Evolutionary conservation across 1,140 invertebrate species (phyloP).

Genomic region (Oryctes rhinoceros): DNA sequence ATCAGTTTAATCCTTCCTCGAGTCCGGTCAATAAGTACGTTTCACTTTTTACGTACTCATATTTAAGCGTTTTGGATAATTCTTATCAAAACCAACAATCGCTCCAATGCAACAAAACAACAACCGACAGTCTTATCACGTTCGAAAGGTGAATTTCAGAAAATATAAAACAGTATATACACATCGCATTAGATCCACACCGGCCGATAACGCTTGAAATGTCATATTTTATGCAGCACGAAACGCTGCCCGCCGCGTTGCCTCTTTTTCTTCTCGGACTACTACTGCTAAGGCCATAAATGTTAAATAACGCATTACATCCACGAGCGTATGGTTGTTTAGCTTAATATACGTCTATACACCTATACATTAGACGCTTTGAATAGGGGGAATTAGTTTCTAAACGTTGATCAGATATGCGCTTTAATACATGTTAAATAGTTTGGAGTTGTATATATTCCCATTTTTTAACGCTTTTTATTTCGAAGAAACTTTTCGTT

Average conservation of each 20-base stretch:
- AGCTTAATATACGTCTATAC: slow-evolving; percentile 19
- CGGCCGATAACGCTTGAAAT: slow-evolving; percentile 29
- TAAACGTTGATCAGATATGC: slow-evolving; percentile 31
- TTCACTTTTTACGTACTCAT: slow-evolving; percentile 1
- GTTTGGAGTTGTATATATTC: slow-evolving; percentile 25
- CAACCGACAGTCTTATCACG: slow-evolving; percentile 21
- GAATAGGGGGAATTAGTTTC: slow-evolving; percentile 26
- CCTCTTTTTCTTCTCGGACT: slow-evolving; percentile 33
- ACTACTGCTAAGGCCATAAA: slow-evolving; percentile 12
- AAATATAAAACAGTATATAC: slow-evolving; percentile 34
- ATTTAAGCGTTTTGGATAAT: slow-evolving; percentile 22
- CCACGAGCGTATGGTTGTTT: slow-evolving; percentile 17
- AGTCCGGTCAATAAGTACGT: background rate
- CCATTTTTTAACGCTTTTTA: slow-evolving; percentile 23
- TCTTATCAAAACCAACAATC: slow-evolving; percentile 29
- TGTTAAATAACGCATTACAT: slow-evolving; percentile 33
- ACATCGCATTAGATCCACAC: slow-evolving; percentile 35
- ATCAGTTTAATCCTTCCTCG: background rate
- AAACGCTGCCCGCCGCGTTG: slow-evolving; percentile 27
- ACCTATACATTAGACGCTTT: slow-evolving; percentile 12
- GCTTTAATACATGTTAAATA: slow-evolving; percentile 34
- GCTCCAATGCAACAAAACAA: slow-evolving; percentile 30
- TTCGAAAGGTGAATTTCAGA: slow-evolving; percentile 35
- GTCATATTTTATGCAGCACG: slow-evolving; percentile 33
- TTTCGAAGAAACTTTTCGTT: background rate